Evolutionary conservation across 2,113 vertebrate genomes (phyloP).

Genomic region (Propithecus coquereli): DNA sequence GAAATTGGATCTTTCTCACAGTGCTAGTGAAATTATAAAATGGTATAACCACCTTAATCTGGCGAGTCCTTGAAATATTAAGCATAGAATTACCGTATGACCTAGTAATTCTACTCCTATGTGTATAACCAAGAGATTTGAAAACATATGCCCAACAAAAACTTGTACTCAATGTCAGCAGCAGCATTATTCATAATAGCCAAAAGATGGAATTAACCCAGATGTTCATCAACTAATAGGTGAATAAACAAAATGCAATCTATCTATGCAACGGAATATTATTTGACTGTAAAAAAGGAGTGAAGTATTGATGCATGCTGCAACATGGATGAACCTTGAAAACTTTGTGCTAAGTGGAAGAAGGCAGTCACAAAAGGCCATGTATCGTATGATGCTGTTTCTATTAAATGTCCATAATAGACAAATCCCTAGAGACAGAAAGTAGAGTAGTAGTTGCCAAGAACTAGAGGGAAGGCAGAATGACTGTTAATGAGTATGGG

Average conservation of each 20-base stretch:
- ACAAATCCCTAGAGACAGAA: neutral
- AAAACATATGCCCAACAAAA: neutral
- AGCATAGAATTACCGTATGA: neutral
- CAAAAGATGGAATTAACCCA: neutral
- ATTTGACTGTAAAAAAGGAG: neutral
- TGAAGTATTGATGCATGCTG: neutral
- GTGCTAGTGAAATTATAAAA: neutral
- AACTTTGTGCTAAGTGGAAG: neutral
- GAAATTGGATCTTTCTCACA: neutral
- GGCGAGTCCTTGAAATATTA: neutral
- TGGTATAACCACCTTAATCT: neutral
- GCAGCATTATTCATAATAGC: neutral
- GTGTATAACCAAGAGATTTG: neutral
- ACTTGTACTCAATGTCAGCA: neutral
- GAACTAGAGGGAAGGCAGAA: neutral
- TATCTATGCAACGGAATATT: neutral
- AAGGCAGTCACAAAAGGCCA: neutral
- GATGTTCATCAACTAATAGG: neutral
- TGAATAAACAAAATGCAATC: neutral
- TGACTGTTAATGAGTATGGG: neutral
- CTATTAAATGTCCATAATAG: neutral
- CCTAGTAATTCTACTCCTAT: neutral
- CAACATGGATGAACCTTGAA: neutral
- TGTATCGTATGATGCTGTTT: neutral
- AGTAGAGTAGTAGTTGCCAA: neutral